These are phyloP conservation scores for Apodemus speciosus DNA, from an alignment of 2,113 vertebrate species.

Conservation along the genomic window DNA sequence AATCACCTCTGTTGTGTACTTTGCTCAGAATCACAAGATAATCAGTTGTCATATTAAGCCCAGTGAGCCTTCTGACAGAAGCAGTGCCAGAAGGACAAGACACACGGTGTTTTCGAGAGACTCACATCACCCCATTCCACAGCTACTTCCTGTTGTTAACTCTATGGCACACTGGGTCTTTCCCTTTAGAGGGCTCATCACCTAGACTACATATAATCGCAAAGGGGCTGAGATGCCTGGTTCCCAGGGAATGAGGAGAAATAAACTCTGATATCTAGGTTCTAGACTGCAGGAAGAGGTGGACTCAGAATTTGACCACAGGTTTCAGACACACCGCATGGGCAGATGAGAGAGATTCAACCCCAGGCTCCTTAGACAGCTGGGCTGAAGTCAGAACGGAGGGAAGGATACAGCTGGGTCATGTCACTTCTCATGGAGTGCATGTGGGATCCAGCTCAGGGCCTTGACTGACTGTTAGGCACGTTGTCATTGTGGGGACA, in stretches of 20 bases:
- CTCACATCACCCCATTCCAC: not conserved
- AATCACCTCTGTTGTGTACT: not conserved
- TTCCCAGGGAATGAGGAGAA: not conserved
- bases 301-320: not conserved
- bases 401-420: not conserved
- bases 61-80: not conserved
- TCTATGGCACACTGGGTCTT: not conserved
- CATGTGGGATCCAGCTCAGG: too few species aligned
- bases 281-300: not conserved
- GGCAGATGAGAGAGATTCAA: not conserved
- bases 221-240: accelerated
- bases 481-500: too few species aligned
- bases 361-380: not conserved
- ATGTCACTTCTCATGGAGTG: not conserved
- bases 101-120: not conserved
- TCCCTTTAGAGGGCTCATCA: not conserved
- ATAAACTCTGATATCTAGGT: not conserved
- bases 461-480: too few species aligned
- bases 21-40: not conserved
- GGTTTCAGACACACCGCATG: too few species aligned
- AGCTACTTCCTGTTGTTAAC: not conserved
- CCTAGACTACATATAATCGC: not conserved
- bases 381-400: not conserved
- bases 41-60: not conserved
- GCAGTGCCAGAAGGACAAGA: not conserved